Conservation (phyloP, 2,113 vertebrate genomes). For the Crotalus tigris region DNA sequence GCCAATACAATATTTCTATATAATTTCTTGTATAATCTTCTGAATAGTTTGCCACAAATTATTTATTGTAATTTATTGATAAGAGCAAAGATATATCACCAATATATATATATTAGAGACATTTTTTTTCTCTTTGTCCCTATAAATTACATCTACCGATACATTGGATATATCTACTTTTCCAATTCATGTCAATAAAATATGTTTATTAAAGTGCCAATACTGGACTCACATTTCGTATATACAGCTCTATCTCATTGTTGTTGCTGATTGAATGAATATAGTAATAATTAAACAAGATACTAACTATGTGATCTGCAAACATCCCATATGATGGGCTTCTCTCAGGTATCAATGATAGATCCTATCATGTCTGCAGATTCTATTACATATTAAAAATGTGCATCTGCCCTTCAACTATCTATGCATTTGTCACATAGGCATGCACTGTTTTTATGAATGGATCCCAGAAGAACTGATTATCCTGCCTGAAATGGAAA, state of each 20-base stretch:
- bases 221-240: background rate
- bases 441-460: background rate
- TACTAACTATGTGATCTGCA: background rate
- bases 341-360: background rate
- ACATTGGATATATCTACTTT: background rate
- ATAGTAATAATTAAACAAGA: background rate
- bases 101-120: background rate
- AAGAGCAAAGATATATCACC: background rate
- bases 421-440: background rate
- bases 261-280: background rate
- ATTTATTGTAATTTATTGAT: background rate
- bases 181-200: background rate
- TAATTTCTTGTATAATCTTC: constrained; percentile 26
- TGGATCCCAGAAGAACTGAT: background rate
- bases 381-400: background rate
- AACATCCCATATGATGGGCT: background rate
- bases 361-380: background rate
- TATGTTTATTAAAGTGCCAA: background rate
- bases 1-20: background rate
- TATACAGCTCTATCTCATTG: background rate
- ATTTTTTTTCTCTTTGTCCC: background rate
- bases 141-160: background rate
- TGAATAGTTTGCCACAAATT: constrained; percentile 16
- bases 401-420: background rate
- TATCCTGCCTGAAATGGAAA: background rate